Conservation (phyloP, 2,888 invertebrate genomes). For the Congeria kusceri region DNA sequence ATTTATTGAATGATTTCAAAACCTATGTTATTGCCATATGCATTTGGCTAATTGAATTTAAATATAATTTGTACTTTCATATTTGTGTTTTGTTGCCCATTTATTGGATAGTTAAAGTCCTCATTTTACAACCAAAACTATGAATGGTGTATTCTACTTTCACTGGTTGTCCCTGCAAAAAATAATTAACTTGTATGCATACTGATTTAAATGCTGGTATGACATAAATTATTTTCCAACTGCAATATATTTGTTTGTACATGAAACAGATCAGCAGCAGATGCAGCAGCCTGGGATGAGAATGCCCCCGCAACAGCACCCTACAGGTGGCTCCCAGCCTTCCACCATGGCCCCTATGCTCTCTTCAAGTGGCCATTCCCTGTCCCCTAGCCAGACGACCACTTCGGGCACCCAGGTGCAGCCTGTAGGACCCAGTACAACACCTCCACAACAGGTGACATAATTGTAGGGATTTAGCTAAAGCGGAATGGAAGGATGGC, state of each 20-base stretch:
- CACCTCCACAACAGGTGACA: slow-evolving; percentile 55
- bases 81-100: too few relatives aligned
- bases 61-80: too few relatives aligned
- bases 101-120: too few relatives aligned
- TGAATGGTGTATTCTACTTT: not conserved
- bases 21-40: too few relatives aligned
- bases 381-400: slow-evolving; percentile 23
- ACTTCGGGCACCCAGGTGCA: slow-evolving; percentile 23
- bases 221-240: too few relatives aligned
- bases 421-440: slow-evolving; percentile 58
- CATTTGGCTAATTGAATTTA: too few relatives aligned
- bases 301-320: slow-evolving; percentile 63
- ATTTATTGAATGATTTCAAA: too few relatives aligned
- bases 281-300: slow-evolving; percentile 71
- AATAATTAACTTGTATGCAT: not conserved
- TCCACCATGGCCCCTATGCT: slow-evolving; percentile 64
- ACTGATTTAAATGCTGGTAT: not conserved
- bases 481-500: too few relatives aligned
- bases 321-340: slow-evolving; percentile 45
- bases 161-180: not conserved
- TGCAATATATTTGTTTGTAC: too few relatives aligned
- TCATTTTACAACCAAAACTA: too few relatives aligned
- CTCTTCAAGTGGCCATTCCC: slow-evolving; percentile 54
- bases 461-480: too few relatives aligned
- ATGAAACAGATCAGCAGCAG: too few relatives aligned